Conservation (phyloP, 2,888 invertebrate species). For the Nymphalis urticae region DNA sequence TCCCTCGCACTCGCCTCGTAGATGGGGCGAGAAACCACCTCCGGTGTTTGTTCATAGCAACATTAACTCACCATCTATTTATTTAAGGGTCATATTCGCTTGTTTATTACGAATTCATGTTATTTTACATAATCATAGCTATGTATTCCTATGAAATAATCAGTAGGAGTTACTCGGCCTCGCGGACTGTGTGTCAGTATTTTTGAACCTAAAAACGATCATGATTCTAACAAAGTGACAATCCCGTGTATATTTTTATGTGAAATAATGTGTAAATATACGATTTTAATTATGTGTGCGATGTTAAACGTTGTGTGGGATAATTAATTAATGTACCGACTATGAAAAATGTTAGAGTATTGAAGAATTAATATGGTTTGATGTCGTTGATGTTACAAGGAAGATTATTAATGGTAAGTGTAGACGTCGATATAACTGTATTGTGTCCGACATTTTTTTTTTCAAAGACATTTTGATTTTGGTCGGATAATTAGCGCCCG, state of each 20-base stretch:
- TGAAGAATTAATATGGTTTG: constrained; percentile 40
- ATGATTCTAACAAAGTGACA: constrained; percentile 20
- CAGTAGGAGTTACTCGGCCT: constrained; percentile 59
- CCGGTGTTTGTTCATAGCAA: constrained; percentile 44
- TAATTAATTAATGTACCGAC: constrained; percentile 15
- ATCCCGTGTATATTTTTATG: constrained; percentile 20
- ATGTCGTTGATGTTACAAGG: constrained; percentile 38
- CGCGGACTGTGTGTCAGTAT: constrained; percentile 23
- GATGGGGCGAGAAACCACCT: constrained; percentile 48
- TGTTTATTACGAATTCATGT: constrained; percentile 48
- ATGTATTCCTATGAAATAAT: constrained; percentile 68
- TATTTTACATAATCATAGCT: constrained; percentile 63
- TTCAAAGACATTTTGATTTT: constrained; percentile 26
- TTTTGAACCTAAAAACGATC: constrained; percentile 17
- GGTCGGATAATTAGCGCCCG: constrained; percentile 34
- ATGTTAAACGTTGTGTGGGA: constrained; percentile 10
- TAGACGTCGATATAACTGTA: constrained; percentile 7
- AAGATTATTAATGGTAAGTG: constrained; percentile 45
- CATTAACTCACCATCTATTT: constrained; percentile 24
- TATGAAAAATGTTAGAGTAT: constrained; percentile 31
- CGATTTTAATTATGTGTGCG: constrained; percentile 14
- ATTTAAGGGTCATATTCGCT: constrained; percentile 41
- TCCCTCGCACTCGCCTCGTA: constrained; percentile 27
- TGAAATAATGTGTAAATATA: constrained; percentile 30
- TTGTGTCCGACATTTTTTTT: constrained; percentile 21